phyloP scores from a whole-genome alignment of 2,797 vertebrate genomes.

The Lepus oiostolus region DNA sequence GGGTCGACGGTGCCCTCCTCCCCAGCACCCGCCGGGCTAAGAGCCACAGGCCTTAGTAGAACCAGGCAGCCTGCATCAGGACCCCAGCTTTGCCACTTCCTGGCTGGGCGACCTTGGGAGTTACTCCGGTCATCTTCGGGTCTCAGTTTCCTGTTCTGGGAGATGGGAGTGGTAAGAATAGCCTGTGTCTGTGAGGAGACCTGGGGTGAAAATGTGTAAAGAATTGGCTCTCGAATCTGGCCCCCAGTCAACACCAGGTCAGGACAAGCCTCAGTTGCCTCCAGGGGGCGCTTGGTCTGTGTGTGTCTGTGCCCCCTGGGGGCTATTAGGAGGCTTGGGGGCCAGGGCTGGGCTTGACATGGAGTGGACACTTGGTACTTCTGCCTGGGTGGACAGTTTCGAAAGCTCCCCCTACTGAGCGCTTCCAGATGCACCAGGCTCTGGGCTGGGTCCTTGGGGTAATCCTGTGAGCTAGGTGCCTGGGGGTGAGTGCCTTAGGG shows the following conservation, averaged over 20 bases:
- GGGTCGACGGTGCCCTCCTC: neutral
- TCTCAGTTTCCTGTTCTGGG: constrained; percentile 47
- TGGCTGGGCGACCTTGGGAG: neutral
- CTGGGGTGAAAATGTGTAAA: neutral
- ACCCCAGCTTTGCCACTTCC: neutral
- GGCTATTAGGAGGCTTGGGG: neutral
- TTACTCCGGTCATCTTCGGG: neutral
- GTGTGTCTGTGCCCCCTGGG: neutral
- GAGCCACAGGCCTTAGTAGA: neutral
- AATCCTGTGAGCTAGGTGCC: constrained; percentile 34
- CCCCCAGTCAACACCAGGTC: neutral
- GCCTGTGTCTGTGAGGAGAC: neutral
- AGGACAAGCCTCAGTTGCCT: neutral
- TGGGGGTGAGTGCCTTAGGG: neutral
- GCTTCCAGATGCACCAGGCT: neutral
- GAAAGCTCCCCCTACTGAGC: neutral
- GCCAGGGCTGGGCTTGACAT: neutral
- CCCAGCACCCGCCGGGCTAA: neutral
- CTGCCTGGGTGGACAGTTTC: neutral
- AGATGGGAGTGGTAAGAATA: neutral
- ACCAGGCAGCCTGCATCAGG: neutral
- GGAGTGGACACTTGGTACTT: neutral
- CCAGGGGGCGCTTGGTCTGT: neutral
- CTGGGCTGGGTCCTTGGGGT: neutral
- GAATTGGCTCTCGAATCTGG: neutral